Evolutionary conservation across 2,797 vertebrate species (phyloP), one percentile per base, ranked within the genome.

Genomic region (Otus scops): DNA sequence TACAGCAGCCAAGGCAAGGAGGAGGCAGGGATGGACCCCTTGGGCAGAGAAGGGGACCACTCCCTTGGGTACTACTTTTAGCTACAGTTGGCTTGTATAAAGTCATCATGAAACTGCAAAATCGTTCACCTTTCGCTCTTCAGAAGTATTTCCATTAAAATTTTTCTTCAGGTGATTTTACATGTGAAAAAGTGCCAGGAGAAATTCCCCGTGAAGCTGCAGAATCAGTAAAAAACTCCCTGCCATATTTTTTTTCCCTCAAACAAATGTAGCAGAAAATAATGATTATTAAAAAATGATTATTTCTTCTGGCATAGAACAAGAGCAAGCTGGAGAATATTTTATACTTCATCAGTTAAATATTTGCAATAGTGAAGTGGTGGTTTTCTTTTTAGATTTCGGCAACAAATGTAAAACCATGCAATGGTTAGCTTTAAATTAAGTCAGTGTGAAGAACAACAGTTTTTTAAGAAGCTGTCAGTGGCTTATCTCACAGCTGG

Each of bases 401-500:
- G 1, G 82, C 85, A 92, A 56, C 21, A 65, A 92, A 77, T 53
- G 71, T 57, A 88, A 74, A 91, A 64, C 59, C 4, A 2, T 67
- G 85, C 68, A 30, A 20, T 75, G 45, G 85, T 92, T 92, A 88
- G 75, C 65, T 89, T 65, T 84, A 65, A 27, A 47, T 71, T 39
- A 94, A 94, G 41, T 78, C 81, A 85, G 30, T 85, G 57, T 91
- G 89, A 89, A 69, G 83, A 95, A 61, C 63, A 93, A 45, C 81
- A 70, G 50, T 59, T 84, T 94, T 95, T 91, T 68, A 95, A 88
- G 88, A 89, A 89, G 60, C 60, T 91, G 86, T 89, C 92, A 92
- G 90, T 64, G 59, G 45, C 86, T 96, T 88, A 91, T 95, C 81
- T 96, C 95, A 93, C 90, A 97, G 90, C 81, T 97, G 91, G 78